Base-by-base conservation (phyloP, 2,888 invertebrate species). In the Acleris sparsana region DNA sequence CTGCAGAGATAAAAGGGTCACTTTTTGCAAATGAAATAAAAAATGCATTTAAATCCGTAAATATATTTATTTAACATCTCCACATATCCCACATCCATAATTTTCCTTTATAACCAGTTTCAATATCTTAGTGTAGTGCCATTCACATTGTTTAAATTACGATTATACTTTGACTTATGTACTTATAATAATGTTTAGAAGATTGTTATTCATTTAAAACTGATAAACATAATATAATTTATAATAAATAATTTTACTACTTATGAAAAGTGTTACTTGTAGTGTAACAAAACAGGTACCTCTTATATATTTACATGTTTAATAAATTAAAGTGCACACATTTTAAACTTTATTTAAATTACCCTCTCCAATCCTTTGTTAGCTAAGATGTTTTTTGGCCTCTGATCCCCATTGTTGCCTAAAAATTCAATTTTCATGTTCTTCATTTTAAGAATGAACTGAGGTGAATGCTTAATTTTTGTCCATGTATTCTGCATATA, bases 311-410 rank as follows among this genome's bases (percentile, higher is more conserved):
- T 63, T 63, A 63, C 59, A 60, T 76, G 83, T 85, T 83, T 80
- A 86, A 81, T 86, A 85, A 85, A 86, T 85, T 86, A 84, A 86
- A 85, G 81, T 86, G 85, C 86, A 86, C 86, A 85, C 85, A 86
- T 85, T 82, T 82, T 72, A 77, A 71, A 71, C 62, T 63, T 68
- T 51, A 65, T 67, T 63, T 69, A 63, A 65, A 67, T 64, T 60
- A 29, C 20, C 49, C 49, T 49, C 49, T 20, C 13, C 17, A 17
- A 18, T 49, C 49, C 49, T 20, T 49, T 49, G 4, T 20, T 20
- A n/a, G 20, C 7, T 7, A 49, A 49, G 18, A 17, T 3, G 11
- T 17, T 4, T 20, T 11, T 17, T 39, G 39, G 1, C 39, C 39
- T 33, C 11, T 33, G 11, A 33, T 11, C 33, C 11, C 11, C 11